Evolutionary conservation across 1,140 invertebrate genomes (phyloP).

Genomic region (Drusus annulatus): DNA sequence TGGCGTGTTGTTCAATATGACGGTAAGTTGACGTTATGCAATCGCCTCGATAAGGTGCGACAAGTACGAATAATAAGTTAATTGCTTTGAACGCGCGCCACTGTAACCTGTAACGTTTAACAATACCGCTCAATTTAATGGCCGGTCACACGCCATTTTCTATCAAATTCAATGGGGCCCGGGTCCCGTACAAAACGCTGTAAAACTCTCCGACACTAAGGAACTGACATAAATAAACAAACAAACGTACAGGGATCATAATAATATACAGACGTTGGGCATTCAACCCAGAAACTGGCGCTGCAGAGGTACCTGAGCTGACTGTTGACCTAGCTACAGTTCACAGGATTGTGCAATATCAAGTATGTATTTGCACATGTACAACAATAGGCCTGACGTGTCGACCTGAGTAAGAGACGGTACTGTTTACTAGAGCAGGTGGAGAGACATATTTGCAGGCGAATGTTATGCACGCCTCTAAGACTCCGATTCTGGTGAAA

Average conservation of each 20-base stretch:
- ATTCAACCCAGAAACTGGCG: not conserved
- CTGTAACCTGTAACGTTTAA: not conserved
- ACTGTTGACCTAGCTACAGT: not conserved
- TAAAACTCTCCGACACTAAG: not conserved
- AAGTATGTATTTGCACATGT: too few species aligned
- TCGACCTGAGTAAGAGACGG: too few species aligned
- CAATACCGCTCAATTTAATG: not conserved
- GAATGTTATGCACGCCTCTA: too few species aligned
- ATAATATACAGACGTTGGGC: not conserved
- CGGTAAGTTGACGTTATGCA: too few species aligned
- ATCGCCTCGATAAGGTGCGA: too few species aligned
- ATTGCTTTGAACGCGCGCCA: too few species aligned
- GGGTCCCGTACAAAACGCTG: not conserved
- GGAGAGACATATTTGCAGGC: too few species aligned
- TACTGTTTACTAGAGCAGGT: too few species aligned
- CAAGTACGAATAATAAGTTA: too few species aligned
- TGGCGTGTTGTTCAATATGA: too few species aligned
- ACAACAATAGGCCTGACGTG: too few species aligned
- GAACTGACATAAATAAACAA: conserved; percentile 9
- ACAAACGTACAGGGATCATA: not conserved
- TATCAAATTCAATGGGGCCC: conserved; percentile 5
- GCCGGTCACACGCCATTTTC: conserved; percentile 13
- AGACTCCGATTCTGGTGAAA: too few species aligned
- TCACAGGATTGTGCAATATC: not conserved
- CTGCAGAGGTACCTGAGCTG: not conserved